A percentile compares a stretch with the other conserved stretches of the same genome.
Conservation (phyloP, 1,140 invertebrate genomes). For the Magallana angulata region DNA sequence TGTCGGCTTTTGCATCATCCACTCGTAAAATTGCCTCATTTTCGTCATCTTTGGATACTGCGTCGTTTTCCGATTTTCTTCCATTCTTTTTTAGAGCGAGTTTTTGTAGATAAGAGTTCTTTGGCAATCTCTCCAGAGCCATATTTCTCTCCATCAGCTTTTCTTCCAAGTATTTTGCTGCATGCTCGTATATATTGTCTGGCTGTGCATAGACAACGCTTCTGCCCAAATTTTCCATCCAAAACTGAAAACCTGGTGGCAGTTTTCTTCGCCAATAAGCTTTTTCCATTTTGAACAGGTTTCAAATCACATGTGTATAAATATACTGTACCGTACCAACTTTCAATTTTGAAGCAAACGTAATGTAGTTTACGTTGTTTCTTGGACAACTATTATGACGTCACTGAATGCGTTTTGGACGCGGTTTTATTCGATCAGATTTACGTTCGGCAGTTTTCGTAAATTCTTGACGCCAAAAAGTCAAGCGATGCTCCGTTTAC, state of each 20-base stretch:
- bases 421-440: no score
- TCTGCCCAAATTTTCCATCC: slow-evolving; percentile 83
- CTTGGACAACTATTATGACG: slow-evolving; percentile 11
- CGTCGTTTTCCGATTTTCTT: background rate
- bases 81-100: background rate
- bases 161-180: slow-evolving; percentile 83
- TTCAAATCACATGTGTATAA: background rate
- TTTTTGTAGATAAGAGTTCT: slow-evolving; percentile 41
- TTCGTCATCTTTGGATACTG: background rate
- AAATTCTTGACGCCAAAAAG: no score
- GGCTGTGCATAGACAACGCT: slow-evolving; percentile 83
- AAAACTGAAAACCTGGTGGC: slow-evolving; percentile 83
- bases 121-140: slow-evolving; percentile 26
- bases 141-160: slow-evolving; percentile 76
- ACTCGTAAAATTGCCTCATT: background rate
- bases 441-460: background rate
- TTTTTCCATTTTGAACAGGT: slow-evolving; percentile 39
- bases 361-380: background rate
- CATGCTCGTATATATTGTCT: slow-evolving; percentile 83
- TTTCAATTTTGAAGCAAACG: background rate
- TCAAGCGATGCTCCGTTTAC: no score
- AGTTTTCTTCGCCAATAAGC: slow-evolving; percentile 74
- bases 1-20: background rate
- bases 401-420: background rate
- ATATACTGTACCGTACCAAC: background rate